phyloP scores from a whole-genome alignment of 2,888 invertebrate species.

The Trimorus sp. region DNA sequence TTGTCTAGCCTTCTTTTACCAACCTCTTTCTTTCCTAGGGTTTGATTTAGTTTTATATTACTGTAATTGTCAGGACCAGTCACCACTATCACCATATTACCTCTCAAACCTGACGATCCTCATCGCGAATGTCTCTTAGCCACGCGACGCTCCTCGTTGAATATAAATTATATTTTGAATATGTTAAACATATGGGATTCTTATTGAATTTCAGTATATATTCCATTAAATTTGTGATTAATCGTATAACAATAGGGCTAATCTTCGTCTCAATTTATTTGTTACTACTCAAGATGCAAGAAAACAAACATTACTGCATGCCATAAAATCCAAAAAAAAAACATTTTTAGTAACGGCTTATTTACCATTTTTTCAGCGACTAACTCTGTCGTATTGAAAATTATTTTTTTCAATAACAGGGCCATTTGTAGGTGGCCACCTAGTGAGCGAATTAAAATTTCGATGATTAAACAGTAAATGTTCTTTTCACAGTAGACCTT shows the following conservation, averaged over 20 bases:
- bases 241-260: no score
- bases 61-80: conserved; percentile 81
- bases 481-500: conserved; percentile 45
- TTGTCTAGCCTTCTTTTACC: conserved; percentile 79
- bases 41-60: conserved; percentile 80
- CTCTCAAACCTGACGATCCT: conserved; percentile 76
- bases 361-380: no score
- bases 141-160: conserved; percentile 72
- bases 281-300: not conserved
- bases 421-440: not conserved
- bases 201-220: conserved; percentile 39
- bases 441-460: not conserved
- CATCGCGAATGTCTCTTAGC: conserved; percentile 79
- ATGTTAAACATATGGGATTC: conserved; percentile 43
- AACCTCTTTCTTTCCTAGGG: conserved; percentile 65
- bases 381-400: no score
- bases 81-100: conserved; percentile 80
- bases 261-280: not conserved
- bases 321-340: no score
- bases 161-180: conserved; percentile 56
- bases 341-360: no score
- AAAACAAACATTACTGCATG: no score
- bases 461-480: conserved; percentile 28
- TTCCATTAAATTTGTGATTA: no score
- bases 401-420: no score